Percentiles rank a stretch among this genome's conserved stretches.
Conservation (phyloP, 2,113 vertebrate genomes). For the Corydoras maculifer region DNA sequence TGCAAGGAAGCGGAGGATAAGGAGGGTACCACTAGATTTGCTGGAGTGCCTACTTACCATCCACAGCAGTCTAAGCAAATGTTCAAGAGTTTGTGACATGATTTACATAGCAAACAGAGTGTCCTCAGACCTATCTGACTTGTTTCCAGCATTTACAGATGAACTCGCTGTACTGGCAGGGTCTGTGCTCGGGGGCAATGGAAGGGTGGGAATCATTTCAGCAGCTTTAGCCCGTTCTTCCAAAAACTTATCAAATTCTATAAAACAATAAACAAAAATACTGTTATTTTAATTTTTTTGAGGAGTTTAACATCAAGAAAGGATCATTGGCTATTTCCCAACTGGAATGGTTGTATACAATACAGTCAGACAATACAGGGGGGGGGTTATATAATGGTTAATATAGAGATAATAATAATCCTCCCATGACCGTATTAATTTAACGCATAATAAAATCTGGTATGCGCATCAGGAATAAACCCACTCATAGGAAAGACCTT, state of each 20-base stretch:
- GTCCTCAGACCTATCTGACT: conserved; percentile 77
- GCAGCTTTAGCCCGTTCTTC: conserved; percentile 96
- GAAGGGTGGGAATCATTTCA: conserved; percentile 80
- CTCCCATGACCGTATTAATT: too few relatives aligned
- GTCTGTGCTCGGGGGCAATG: conserved; percentile 73
- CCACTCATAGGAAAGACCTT: too few relatives aligned
- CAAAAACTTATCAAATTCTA: conserved; percentile 96
- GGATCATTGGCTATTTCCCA: too few relatives aligned
- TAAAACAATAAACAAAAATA: conserved; percentile 3
- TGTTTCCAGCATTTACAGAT: conserved; percentile 66
- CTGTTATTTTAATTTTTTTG: too few relatives aligned
- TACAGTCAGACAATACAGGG: too few relatives aligned
- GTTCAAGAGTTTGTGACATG: conserved; percentile 6
- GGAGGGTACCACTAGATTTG: conserved; percentile 12
- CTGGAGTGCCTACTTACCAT: conserved; percentile 13
- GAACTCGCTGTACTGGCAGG: conserved; percentile 60
- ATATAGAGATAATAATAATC: too few relatives aligned
- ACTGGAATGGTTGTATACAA: too few relatives aligned
- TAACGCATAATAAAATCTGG: too few relatives aligned
- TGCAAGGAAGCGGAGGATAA: conserved; percentile 30
- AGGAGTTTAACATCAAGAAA: too few relatives aligned
- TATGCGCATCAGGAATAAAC: too few relatives aligned
- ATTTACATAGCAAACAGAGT: conserved; percentile 84
- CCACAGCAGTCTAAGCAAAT: conserved; percentile 7
- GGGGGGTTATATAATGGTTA: too few relatives aligned